Conservation (phyloP, 2,113 vertebrate species). For the Phoxinus phoxinus region DNA sequence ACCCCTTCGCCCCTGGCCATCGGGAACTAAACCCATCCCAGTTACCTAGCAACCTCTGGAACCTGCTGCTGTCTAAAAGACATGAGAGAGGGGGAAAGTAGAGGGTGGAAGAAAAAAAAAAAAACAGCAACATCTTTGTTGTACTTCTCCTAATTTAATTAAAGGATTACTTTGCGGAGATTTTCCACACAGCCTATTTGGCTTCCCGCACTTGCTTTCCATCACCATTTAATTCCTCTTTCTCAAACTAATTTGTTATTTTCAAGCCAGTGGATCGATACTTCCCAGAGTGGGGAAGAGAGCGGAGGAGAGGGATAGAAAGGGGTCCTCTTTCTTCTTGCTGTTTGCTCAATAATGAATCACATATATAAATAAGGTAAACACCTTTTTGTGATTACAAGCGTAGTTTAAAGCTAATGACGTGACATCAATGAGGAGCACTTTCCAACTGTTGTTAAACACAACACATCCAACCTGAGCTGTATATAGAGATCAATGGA, state of each 20-base stretch:
- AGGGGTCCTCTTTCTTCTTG: constrained; percentile 52
- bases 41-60: constrained; percentile 66
- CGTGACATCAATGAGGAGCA: constrained; percentile 60
- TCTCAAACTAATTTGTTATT: constrained; percentile 68
- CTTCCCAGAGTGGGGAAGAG: constrained; percentile 62
- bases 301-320: constrained; percentile 60
- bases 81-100: constrained; percentile 34
- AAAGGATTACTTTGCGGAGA: constrained; percentile 63
- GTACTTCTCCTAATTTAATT: constrained; percentile 56
- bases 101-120: not conserved
- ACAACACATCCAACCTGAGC: not conserved
- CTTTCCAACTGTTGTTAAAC: constrained; percentile 62
- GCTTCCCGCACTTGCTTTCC: constrained; percentile 54
- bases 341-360: constrained; percentile 72
- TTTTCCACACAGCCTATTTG: constrained; percentile 60
- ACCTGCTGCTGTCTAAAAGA: constrained; percentile 42
- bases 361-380: constrained; percentile 59
- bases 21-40: constrained; percentile 49
- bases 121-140: constrained; percentile 46
- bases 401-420: constrained; percentile 68
- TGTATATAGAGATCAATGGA: not conserved
- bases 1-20: constrained; percentile 39
- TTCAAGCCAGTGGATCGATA: constrained; percentile 71
- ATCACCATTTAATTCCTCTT: constrained; percentile 63
- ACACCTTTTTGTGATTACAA: constrained; percentile 71